Evolutionary conservation across 2,888 invertebrate species (phyloP), one percentile per base, ranked within the genome.

Genomic region (Caenorhabditis sulstoni): DNA sequence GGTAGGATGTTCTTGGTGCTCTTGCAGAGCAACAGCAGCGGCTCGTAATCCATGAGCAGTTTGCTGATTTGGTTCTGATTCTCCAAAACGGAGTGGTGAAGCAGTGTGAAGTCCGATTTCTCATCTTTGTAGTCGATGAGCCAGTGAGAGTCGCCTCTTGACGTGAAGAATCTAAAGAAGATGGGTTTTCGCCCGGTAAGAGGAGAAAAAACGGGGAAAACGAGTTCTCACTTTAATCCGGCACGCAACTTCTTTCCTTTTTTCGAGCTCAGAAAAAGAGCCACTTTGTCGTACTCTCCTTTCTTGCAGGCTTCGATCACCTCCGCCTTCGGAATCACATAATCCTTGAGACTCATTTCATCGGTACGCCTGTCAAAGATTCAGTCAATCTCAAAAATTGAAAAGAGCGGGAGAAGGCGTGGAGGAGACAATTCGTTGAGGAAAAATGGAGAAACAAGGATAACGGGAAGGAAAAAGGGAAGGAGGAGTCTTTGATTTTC

Each of bases 1-100:
- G 89, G 89, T 11, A 88, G 44, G 39, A 87, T 87, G 8, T 87
- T 87, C 39, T 85, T 65, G 22, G 84, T 79, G 50, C 86, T 86
- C 35, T 78, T 80, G 45, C 74, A 47, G 4, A 68, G 20, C 11
- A 73, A n/a, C 1, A 87, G 80, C 20, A 85, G 79, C 1, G 79
- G 71, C 44, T 89, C 88, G 8, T 76, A 80, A 18, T 87, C 86
- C 61, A 87, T 62, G 14, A 88, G 79, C 18, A 83, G 59, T 52
- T 79, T 79, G 74, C 79, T 79, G 53, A 79, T 70, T 37, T 75
- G 68, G 7, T 74, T 67, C 16, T 75, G 74, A 16, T 71, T 71
- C 18, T 79, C 71, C 16, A 75, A 44, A 22, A 71, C 68, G 0
- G 79, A 53, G 61, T 79, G 62, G 52, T 79, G 79, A 12, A 79